Evolutionary conservation across 2,888 invertebrate species (phyloP), one percentile per base, ranked within the genome.

Genomic region (Abscondita cerata): DNA sequence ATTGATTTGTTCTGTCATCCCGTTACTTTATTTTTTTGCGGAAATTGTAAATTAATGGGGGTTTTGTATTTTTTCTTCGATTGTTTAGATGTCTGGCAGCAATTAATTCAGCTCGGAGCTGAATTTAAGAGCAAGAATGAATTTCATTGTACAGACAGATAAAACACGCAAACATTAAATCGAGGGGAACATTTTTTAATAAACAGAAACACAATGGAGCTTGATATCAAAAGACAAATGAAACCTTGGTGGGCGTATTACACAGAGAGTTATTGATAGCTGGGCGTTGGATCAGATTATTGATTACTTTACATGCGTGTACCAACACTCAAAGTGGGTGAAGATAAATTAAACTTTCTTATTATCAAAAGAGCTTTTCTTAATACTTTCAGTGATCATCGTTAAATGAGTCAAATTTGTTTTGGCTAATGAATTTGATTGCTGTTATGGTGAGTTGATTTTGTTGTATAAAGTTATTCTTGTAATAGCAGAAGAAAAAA

Each of bases 141-240:
- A 59, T 56, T 52, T 51, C 53, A 48, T 57, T 62, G 52, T 58
- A 50, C 62, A 55, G 65, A 53, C 57, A 63, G 67, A 72, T 72
- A 71, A 73, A 74, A 73, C 76, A 76, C 76, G 76, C 76, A 72
- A 76, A 75, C 70, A 73, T 71, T 71, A 70, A 74, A 75, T 75
- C 75, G 74, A 74, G 74, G 73, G 75, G 72, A 72, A 66, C 59
- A 63, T 68, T 70, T 70, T 72, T 72, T 72, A 72, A 72, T 71
- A 70, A 72, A 72, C 69, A 69, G 64, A 70, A 75, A 76, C 73
- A 76, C 77, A 76, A 76, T 76, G 74, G 75, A 70, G 66, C 72
- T 69, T 71, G 73, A 72, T 74, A 75, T 74, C 72, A 71, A 69
- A 75, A 75, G 76, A 75, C 75, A 76, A 76, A 76, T 75, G 74